Conservation (phyloP, 2,797 vertebrate genomes). For the Remorina albescens region DNA sequence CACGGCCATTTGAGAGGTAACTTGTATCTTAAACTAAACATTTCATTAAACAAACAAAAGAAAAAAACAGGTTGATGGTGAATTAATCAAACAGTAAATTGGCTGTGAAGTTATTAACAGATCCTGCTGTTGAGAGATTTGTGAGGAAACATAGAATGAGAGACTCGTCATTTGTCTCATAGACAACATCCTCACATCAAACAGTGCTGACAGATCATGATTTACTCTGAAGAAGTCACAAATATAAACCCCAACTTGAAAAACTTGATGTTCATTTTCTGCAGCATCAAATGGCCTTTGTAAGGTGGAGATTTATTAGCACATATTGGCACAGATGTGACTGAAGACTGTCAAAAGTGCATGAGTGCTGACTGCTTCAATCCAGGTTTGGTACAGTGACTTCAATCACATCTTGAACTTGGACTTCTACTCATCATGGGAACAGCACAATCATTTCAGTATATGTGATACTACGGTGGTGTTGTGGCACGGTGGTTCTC, state of each 20-base stretch:
- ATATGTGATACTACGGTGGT: conserved; percentile 22
- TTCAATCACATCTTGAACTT: conserved; percentile 29
- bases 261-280: conserved; percentile 29
- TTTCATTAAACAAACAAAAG: conserved; percentile 31
- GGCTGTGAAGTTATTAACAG: conserved; percentile 63
- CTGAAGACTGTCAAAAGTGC: no score
- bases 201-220: conserved; percentile 1
- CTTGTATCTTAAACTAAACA: conserved; percentile 26
- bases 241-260: conserved; percentile 21
- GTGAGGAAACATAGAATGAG: conserved; percentile 71
- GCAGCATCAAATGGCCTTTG: conserved; percentile 3
- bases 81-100: conserved; percentile 29
- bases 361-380: conserved; percentile 68
- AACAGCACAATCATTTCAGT: conserved; percentile 52
- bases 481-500: conserved; percentile 12
- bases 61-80: conserved; percentile 31
- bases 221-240: conserved; percentile 25
- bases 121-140: conserved; percentile 76
- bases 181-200: conserved; percentile 13
- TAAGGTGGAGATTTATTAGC: conserved; percentile 17
- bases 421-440: conserved; percentile 40
- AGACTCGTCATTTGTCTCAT: conserved; percentile 29
- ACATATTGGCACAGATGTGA: no score
- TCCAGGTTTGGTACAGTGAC: conserved; percentile 54
- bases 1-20: conserved; percentile 16